phyloP scores from a whole-genome alignment of 2,797 vertebrate genomes.

The Danio choprae region DNA sequence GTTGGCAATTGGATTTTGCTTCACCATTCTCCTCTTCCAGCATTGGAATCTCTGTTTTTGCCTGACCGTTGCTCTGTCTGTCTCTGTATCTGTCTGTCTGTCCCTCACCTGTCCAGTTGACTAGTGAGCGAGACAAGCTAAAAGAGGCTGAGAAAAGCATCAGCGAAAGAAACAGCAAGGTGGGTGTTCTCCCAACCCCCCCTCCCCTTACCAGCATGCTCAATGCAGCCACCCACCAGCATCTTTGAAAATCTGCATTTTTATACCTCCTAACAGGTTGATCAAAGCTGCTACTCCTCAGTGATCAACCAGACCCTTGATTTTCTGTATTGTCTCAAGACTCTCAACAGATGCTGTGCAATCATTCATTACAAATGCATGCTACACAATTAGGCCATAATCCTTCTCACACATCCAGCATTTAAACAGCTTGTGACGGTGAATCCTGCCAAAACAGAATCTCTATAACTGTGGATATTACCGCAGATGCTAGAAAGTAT shows the following conservation, averaged over 20 bases:
- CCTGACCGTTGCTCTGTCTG: slow-evolving; percentile 66
- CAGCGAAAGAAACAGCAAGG: slow-evolving; percentile 80
- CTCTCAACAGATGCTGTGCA: slow-evolving; percentile 32
- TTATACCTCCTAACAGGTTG: slow-evolving; percentile 3
- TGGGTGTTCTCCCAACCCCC: slow-evolving; percentile 70
- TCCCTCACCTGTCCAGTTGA: slow-evolving; percentile 76
- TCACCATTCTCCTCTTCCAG: slow-evolving; percentile 34
- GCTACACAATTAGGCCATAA: slow-evolving; percentile 31
- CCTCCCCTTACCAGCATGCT: slow-evolving; percentile 26
- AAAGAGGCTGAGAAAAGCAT: slow-evolving; percentile 80
- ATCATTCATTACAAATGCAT: slow-evolving; percentile 43
- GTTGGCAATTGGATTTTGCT: neutral
- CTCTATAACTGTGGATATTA: slow-evolving; percentile 8
- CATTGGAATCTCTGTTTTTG: slow-evolving; percentile 61
- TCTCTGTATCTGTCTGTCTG: slow-evolving; percentile 61
- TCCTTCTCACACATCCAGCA: slow-evolving; percentile 7
- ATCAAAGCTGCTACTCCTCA: slow-evolving; percentile 38
- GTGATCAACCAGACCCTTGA: slow-evolving; percentile 14
- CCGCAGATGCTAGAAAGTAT: neutral
- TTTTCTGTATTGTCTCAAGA: slow-evolving; percentile 28
- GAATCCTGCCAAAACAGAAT: neutral
- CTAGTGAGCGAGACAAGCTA: slow-evolving; percentile 79
- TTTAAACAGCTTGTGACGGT: slow-evolving; percentile 22
- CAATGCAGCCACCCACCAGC: slow-evolving; percentile 48
- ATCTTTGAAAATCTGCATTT: slow-evolving; percentile 54